Base-by-base conservation (phyloP, 2,797 vertebrate species). In the Esox masquinongy region DNA sequence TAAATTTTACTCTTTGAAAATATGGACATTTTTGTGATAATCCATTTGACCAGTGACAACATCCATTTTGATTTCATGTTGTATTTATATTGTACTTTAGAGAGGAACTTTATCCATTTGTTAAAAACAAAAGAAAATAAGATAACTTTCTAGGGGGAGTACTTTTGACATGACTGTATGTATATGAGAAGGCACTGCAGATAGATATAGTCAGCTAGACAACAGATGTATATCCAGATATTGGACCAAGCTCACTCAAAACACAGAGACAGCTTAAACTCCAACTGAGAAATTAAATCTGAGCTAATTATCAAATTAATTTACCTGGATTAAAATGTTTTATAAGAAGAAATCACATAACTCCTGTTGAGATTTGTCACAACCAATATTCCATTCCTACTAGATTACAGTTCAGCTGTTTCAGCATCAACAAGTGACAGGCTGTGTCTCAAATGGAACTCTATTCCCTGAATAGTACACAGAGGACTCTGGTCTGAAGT, bases 271-370 rank as follows among this genome's bases (percentile, higher is more conserved):
- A 66, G 31, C 64, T 59, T 47, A 0, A 2, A 53, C 17, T 29
- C 68, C 71, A 39, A 17, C 22, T 5, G 64, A 51, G 56, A 39
- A 67, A 75, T 66, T 66, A 84, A 86, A 83, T 73, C 74, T 72
- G 82, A 73, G 81, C 77, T 86, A 83, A 85, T 76, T 75, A 66
- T 70, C 74, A 84, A 80, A 43, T 70, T 85, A 17, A 82, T 84
- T 84, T 82, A 76, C 81, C 71, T 82, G 85, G 86, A 86, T 87
- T 87, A 86, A 56, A 17, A 53, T 73, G 77, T 77, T 88, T 86
- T 83, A 80, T 83, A 86, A 79, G 70, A 83, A 51, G 17, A 70
- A 74, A 78, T 85, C 15, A 86, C 80, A 75, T 72, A 70, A 77
- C 80, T 81, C 84, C 71, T 77, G 80, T 68, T 61, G 70, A 80